Base-by-base conservation (phyloP, 1,140 invertebrate genomes). In the Pogonomyrmex californicus region DNA sequence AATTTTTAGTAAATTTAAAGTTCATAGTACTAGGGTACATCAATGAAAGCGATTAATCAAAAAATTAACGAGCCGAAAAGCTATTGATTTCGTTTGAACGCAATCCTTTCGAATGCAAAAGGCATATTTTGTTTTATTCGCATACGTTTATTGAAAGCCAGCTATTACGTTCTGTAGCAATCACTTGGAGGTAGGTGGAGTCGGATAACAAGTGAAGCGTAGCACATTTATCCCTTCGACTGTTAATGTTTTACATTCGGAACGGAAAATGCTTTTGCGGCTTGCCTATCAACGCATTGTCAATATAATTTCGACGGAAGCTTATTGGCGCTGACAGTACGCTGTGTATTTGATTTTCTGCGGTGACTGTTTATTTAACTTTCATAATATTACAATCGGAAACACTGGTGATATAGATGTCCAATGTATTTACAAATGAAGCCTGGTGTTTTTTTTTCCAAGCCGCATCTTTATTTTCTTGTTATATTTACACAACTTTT, bases 261-360 rank as follows among this genome's bases (percentile, higher is more conserved):
- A 83, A 83, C 41, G n/a, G 68, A 60, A 83, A 83, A 83, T 60
- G 79, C 68, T 83, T 83, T 60, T 73, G 79, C 54, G 68, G 68
- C 68, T 62, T 30, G n/a, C 79, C 41, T 23, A 60, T 83, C n/a
- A 60, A 75, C 33, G 54, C 30, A 62, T 83, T 73, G 79, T 83
- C 79, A 75, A 83, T 83, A 75, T 83, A 73, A 83, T 83, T 83
- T 83, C 54, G 79, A 83, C 54, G 44, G 68, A 17, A 38, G 68
- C 68, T 83, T 83, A 83, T 83, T 73, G 79, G 33, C n/a, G 33
- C 68, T 60, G 68, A 44, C 68, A 60, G 17, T 75, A 47, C 33
- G 14, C 17, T 47, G 30, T 71, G 68, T 82, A 49, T 83, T 83
- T 83, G 79, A 83, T 83, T 83, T 83, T 75, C 79, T 83, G 49